phyloP scores from a whole-genome alignment of 2,888 invertebrate genomes.

The Incurvaria masculella region DNA sequence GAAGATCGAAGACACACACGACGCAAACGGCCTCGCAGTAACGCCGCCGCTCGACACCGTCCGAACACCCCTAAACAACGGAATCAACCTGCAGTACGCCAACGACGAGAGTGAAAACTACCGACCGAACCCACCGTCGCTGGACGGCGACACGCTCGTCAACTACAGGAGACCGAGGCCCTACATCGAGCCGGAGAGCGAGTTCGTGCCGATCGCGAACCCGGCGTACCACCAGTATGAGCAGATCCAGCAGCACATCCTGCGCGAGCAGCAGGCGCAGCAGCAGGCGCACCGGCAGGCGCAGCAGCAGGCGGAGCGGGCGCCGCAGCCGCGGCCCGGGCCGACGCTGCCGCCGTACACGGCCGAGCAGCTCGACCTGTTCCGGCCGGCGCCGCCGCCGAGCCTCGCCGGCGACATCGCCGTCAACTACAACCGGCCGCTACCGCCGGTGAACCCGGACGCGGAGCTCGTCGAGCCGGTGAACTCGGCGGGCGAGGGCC shows the following conservation, averaged over 20 bases:
- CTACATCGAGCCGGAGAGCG: conserved; percentile 65
- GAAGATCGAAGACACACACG: conserved; percentile 55
- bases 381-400: conserved; percentile 26
- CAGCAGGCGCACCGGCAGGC: conserved; percentile 33
- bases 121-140: conserved; percentile 39
- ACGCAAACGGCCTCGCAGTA: conserved; percentile 45
- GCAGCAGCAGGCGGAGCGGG: conserved; percentile 27
- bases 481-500: conserved; percentile 35
- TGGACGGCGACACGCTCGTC: conserved; percentile 66
- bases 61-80: conserved; percentile 47
- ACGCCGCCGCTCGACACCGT: conserved; percentile 45
- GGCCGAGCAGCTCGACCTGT: conserved; percentile 43
- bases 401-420: conserved; percentile 42
- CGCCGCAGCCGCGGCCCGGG: conserved; percentile 5
- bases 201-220: conserved; percentile 50
- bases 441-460: conserved; percentile 55
- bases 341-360: conserved; percentile 27
- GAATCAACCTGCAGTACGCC: conserved; percentile 53
- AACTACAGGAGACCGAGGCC: conserved; percentile 69
- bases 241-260: conserved; percentile 31
- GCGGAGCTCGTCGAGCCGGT: conserved; percentile 53
- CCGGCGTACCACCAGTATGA: conserved; percentile 30
- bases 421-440: conserved; percentile 58
- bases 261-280: conserved; percentile 36
- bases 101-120: conserved; percentile 43